These are phyloP conservation scores for Campaea margaritaria DNA, from an alignment of 2,888 invertebrate species.

Conservation along the genomic window DNA sequence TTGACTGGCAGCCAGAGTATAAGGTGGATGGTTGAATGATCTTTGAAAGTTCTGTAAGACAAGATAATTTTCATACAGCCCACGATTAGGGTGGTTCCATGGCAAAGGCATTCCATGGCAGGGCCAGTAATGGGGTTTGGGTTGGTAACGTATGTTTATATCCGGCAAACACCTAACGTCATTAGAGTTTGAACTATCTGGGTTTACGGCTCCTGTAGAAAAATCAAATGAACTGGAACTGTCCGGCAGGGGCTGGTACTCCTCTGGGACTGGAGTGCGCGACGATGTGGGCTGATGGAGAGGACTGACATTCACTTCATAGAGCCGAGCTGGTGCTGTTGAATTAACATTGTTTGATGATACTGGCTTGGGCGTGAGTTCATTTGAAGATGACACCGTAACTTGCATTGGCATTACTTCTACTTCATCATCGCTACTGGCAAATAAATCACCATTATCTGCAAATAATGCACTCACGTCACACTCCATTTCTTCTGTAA, in stretches of 20 bases:
- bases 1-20: slow-evolving; percentile 47
- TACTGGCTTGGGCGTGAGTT: slow-evolving; percentile 58
- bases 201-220: slow-evolving; percentile 54
- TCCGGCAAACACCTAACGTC: slow-evolving; percentile 57
- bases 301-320: slow-evolving; percentile 64
- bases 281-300: slow-evolving; percentile 64
- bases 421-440: slow-evolving; percentile 84
- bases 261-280: slow-evolving; percentile 78
- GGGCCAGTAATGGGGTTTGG: slow-evolving; percentile 64
- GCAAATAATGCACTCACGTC: slow-evolving; percentile 85
- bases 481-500: slow-evolving; percentile 87
- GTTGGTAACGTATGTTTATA: slow-evolving; percentile 75
- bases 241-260: slow-evolving; percentile 79
- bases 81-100: slow-evolving; percentile 28
- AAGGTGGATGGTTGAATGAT: slow-evolving; percentile 60
- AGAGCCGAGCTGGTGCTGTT: slow-evolving; percentile 65
- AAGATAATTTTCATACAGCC: slow-evolving; percentile 63
- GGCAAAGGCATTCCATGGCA: slow-evolving; percentile 55
- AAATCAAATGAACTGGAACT: slow-evolving; percentile 75
- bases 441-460: slow-evolving; percentile 61
- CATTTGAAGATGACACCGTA: slow-evolving; percentile 50
- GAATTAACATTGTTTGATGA: slow-evolving; percentile 73
- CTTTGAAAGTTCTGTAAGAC: slow-evolving; percentile 63
- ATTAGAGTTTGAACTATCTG: slow-evolving; percentile 54
- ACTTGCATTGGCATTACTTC: slow-evolving; percentile 70